Evolutionary conservation across 2,113 vertebrate species (phyloP), one percentile per base, ranked within the genome.

Genomic region (Xiphorhynchus elegans): DNA sequence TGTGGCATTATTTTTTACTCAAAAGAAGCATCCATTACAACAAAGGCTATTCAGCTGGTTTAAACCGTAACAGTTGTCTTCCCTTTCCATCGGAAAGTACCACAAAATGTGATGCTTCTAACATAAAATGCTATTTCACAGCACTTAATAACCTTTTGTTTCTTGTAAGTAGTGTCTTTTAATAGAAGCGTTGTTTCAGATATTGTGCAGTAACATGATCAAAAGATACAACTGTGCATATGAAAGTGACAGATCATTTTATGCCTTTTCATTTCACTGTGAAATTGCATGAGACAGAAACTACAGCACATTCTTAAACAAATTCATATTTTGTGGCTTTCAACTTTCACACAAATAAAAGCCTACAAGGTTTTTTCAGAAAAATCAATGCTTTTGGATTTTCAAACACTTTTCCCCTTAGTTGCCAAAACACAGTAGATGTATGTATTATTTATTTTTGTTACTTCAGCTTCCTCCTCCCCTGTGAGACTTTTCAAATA

Each of bases 101-200:
- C 90, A 94, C 62, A 84, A 91, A 84, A 84, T 28, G 78, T 33
- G 95, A 96, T 89, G 91, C 93, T 96, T 97, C 92, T 77, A 89
- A 92, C 81, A 95, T 25, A 84, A 96, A 97, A 96, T 92, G 90
- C 88, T 96, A 94, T 96, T 97, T 97, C 96, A 97, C 92, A 97
- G 95, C 94, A 97, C 55, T 96, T 95, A 90, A 83, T 76, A 94
- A 96, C 49, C 83, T 96, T 96, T 93, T 90, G 76, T 89, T 91
- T 95, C 91, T 95, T 39, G n/a, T 64, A 95, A 93, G 82, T 16
- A 87, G 73, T 78, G 91, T 56, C 94, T 90, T 89, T 89, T 87
- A 89, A 93, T 20, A 89, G 90, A 83, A 95, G 58, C 18, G 13
- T 87, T 56, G 87, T 67, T 95, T 94, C 93, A 93, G 67, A 86